A percentile compares a stretch with the other conserved stretches of the same genome.
phyloP scores from a whole-genome alignment of 2,888 invertebrate species.

The Sympetrum striolatum region DNA sequence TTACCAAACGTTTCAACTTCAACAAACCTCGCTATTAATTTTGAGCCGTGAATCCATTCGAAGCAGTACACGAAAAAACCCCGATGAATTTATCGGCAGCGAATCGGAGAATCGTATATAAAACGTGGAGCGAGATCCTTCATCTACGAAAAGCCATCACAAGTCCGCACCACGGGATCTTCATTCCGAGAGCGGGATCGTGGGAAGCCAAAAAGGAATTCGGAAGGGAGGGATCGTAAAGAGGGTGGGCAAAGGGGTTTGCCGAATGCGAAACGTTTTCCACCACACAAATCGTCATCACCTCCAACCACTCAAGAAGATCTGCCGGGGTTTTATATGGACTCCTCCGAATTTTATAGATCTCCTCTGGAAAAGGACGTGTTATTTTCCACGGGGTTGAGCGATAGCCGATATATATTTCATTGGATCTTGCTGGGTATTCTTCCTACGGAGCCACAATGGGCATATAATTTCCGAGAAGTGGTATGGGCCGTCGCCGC shows the following conservation, averaged over 20 bases:
- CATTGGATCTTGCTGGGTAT: neutral
- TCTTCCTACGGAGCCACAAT: neutral
- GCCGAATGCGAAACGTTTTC: slow-evolving; percentile 1
- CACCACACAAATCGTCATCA: slow-evolving; percentile 22
- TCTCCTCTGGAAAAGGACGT: neutral
- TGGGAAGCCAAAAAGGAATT: neutral
- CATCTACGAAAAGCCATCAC: neutral
- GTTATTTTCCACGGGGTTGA: neutral
- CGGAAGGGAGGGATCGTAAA: neutral
- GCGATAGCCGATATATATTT: neutral
- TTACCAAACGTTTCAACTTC: neutral
- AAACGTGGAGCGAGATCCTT: neutral
- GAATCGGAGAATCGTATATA: neutral
- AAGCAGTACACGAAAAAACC: neutral
- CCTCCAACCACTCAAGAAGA: neutral
- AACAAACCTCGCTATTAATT: neutral
- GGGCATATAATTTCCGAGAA: neutral
- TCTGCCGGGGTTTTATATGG: neutral
- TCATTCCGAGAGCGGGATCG: neutral
- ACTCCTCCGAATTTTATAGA: neutral
- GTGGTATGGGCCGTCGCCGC: neutral
- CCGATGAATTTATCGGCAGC: neutral
- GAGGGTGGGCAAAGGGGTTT: neutral
- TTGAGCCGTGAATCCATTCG: too few species aligned
- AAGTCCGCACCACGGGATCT: neutral